A percentile compares a stretch with the other conserved stretches of the same genome.
These are phyloP conservation scores for Rhinophrynus dorsalis DNA, from an alignment of 2,797 vertebrate species.

Conservation along the genomic window DNA sequence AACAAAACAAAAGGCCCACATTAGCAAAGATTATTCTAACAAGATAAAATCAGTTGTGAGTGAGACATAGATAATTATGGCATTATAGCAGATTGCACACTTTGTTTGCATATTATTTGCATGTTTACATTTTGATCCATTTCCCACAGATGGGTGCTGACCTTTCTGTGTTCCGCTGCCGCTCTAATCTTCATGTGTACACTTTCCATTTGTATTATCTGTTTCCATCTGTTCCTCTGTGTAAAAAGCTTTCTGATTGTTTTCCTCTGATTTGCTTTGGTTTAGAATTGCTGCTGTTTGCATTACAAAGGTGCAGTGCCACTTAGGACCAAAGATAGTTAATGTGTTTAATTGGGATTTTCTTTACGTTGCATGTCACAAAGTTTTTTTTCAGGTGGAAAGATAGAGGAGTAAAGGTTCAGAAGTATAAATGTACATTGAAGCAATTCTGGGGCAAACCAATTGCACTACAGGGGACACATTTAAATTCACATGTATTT, in stretches of 20 bases:
- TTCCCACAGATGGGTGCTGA: constrained; percentile 45
- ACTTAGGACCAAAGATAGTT: constrained; percentile 19
- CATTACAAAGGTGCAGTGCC: constrained; percentile 20
- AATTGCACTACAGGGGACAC: no score
- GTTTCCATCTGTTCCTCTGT: constrained; percentile 44
- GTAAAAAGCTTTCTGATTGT: constrained; percentile 39
- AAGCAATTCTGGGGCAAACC: no score
- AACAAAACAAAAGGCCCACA: constrained; percentile 40
- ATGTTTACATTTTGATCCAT: constrained; percentile 48
- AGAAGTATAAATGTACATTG: background rate
- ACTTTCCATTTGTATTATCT: constrained; percentile 49
- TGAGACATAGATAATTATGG: constrained; percentile 47
- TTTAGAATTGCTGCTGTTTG: constrained; percentile 30
- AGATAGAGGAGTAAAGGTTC: background rate
- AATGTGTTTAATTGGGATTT: constrained; percentile 28
- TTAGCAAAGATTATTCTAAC: constrained; percentile 49
- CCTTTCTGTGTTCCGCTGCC: constrained; percentile 43
- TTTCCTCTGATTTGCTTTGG: constrained; percentile 28
- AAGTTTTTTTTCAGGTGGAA: background rate
- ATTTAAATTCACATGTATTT: no score
- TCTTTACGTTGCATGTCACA: background rate
- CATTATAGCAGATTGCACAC: constrained; percentile 44
- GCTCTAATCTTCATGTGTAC: constrained; percentile 48
- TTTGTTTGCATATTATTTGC: constrained; percentile 51
- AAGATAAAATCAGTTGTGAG: constrained; percentile 36